phyloP scores from a whole-genome alignment of 2,797 vertebrate genomes.

The Nannoperca obscura region DNA sequence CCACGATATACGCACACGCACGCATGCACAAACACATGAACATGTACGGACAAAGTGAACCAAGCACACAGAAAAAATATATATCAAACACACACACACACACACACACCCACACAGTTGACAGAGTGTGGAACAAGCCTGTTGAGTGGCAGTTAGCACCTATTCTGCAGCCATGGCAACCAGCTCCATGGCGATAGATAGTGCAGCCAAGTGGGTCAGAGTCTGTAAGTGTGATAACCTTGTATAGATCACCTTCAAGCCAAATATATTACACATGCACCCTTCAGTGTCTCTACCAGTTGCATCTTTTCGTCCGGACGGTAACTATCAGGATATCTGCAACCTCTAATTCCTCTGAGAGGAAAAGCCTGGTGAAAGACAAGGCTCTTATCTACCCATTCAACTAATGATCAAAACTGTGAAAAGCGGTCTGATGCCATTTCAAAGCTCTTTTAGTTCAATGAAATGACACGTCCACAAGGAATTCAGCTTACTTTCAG shows the following conservation, averaged over 20 bases:
- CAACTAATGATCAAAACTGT: constrained; percentile 69
- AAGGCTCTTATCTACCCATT: constrained; percentile 59
- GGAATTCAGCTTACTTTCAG: constrained; percentile 62
- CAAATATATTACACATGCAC: constrained; percentile 66
- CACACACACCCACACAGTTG: constrained; percentile 63
- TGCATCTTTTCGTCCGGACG: constrained; percentile 30
- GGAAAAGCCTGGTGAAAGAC: constrained; percentile 43
- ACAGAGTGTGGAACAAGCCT: constrained; percentile 76
- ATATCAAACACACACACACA: constrained; percentile 61
- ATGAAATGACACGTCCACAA: constrained; percentile 64
- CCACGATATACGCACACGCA: background rate
- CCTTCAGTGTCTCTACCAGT: constrained; percentile 33
- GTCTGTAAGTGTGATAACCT: constrained; percentile 80
- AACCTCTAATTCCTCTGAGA: constrained; percentile 46
- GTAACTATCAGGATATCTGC: constrained; percentile 46
- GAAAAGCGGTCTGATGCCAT: constrained; percentile 68
- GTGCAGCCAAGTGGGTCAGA: constrained; percentile 87
- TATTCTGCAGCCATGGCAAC: constrained; percentile 89
- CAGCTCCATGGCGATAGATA: constrained; percentile 81
- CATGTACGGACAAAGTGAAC: constrained; percentile 44
- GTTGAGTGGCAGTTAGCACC: constrained; percentile 88
- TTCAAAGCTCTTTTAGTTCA: constrained; percentile 71
- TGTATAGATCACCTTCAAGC: constrained; percentile 81
- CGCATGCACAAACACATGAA: constrained; percentile 14
- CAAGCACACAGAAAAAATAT: constrained; percentile 19